Evolutionary conservation across 2,113 vertebrate species (phyloP), one percentile per base, ranked within the genome.

Genomic region (Crotalus horridus): DNA sequence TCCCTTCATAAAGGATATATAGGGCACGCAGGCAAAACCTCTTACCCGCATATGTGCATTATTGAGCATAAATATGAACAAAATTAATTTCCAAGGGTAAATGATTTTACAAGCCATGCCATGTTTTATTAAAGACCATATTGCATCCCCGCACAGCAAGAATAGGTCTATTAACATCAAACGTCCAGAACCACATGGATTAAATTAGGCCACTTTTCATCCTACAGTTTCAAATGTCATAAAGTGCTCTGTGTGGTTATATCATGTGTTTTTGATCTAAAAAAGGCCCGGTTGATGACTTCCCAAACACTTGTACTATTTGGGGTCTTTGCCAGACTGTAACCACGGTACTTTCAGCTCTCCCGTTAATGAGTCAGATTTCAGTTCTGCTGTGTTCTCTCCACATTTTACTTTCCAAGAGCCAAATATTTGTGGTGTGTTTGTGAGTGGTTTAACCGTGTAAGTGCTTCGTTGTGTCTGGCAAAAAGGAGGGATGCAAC

Each of bases 211-310:
- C 97, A 97, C 96, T 98, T 95, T 96, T 98, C 96, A 94, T 96
- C 97, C 98, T 98, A 97, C 97, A 97, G 97, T 97, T 98, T 98
- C 98, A 98, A 97, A 98, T 98, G 98, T 98, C 98, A 98, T 98
- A 97, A 98, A 98, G 95, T 96, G 94, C 95, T 93, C 96, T 94
- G 97, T 97, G 97, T 95, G 97, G 97, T 97, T 96, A 95, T 96
- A 94, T 96, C 97, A 97, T 96, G 92, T 97, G 96, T 96, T 97
- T 96, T 94, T 94, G 92, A 97, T 97, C 96, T 93, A 97, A 94
- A 97, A 87, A 96, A 81, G 90, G 88, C 24, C 69, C 94, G 81
- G 94, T 93, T 97, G 96, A 97, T 95, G 96, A 96, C 93, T 97
- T 98, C 96, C 96, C 95, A 97, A 96, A 96, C 93, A 94, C 94